phyloP scores from a whole-genome alignment of 2,888 invertebrate genomes.

The Drosophila yooni region DNA sequence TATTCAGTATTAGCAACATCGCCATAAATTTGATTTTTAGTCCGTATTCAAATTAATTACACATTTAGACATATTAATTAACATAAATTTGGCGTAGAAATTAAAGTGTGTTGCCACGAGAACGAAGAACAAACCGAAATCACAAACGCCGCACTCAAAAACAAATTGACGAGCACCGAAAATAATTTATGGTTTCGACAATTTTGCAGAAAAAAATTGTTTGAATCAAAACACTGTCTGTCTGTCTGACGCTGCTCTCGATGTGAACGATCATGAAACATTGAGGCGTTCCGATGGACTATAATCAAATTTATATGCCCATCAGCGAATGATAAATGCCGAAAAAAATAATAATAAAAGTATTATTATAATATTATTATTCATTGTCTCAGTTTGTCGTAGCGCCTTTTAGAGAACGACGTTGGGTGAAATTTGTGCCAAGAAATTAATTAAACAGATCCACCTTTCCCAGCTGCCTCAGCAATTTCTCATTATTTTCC shows the following conservation, averaged over 20 bases:
- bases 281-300: slow-evolving; percentile 52
- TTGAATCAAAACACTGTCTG: slow-evolving; percentile 32
- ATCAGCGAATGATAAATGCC: slow-evolving; percentile 44
- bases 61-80: slow-evolving; percentile 72
- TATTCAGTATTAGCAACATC: slow-evolving; percentile 27
- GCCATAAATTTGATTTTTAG: slow-evolving; percentile 27
- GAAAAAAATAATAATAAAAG: background rate
- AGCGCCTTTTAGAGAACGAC: slow-evolving; percentile 23
- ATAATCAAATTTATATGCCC: slow-evolving; percentile 62
- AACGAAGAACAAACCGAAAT: slow-evolving; percentile 3
- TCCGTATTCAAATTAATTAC: slow-evolving; percentile 50
- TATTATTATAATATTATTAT: background rate
- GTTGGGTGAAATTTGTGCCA: slow-evolving; percentile 40
- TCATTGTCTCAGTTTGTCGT: slow-evolving; percentile 28
- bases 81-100: slow-evolving; percentile 72
- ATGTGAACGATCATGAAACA: slow-evolving; percentile 56
- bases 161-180: slow-evolving; percentile 31
- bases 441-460: slow-evolving; percentile 58
- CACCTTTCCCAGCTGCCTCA: background rate
- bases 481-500: background rate
- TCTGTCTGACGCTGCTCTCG: slow-evolving; percentile 16
- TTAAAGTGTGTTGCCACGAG: slow-evolving; percentile 32
- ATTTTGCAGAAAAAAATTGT: slow-evolving; percentile 52
- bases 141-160: background rate
- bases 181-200: slow-evolving; percentile 45